Conservation (phyloP, 2,888 invertebrate species). For the Aromia moschata region DNA sequence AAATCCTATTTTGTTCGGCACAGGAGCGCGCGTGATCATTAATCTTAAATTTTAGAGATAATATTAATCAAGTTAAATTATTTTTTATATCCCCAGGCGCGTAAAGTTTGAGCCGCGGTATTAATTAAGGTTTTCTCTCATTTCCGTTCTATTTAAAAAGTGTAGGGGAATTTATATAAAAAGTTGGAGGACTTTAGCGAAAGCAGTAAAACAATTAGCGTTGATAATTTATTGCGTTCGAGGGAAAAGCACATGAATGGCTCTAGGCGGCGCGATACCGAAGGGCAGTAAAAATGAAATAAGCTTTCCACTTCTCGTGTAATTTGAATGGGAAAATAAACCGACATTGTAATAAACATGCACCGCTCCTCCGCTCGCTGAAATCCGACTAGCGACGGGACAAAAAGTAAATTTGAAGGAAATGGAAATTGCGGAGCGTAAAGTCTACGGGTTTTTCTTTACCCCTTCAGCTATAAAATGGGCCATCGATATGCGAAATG, state of each 20-base stretch:
- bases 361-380: neutral
- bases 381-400: slow-evolving; percentile 14
- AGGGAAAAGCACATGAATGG: slow-evolving; percentile 13
- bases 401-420: slow-evolving; percentile 31
- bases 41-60: slow-evolving; percentile 19
- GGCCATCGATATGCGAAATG: slow-evolving; percentile 52
- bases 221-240: slow-evolving; percentile 20
- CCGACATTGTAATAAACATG: slow-evolving; percentile 27
- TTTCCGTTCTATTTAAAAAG: slow-evolving; percentile 20
- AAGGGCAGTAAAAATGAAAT: slow-evolving; percentile 15
- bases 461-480: slow-evolving; percentile 37
- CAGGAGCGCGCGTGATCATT: neutral
- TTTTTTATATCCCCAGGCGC: slow-evolving; percentile 16
- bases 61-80: slow-evolving; percentile 16
- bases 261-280: slow-evolving; percentile 14
- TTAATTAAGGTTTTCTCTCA: slow-evolving; percentile 21
- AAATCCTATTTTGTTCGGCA: neutral
- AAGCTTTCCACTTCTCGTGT: slow-evolving; percentile 18
- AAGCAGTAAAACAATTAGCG: slow-evolving; percentile 23
- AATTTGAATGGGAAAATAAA: slow-evolving; percentile 25
- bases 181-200: slow-evolving; percentile 13
- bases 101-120: slow-evolving; percentile 16
- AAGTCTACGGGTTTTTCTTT: slow-evolving; percentile 21
- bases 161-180: slow-evolving; percentile 15
- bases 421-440: slow-evolving; percentile 30